Percentiles rank a stretch among this genome's conserved stretches.
Conservation (phyloP, 2,888 invertebrate species). For the Trachelus iudaicus region DNA sequence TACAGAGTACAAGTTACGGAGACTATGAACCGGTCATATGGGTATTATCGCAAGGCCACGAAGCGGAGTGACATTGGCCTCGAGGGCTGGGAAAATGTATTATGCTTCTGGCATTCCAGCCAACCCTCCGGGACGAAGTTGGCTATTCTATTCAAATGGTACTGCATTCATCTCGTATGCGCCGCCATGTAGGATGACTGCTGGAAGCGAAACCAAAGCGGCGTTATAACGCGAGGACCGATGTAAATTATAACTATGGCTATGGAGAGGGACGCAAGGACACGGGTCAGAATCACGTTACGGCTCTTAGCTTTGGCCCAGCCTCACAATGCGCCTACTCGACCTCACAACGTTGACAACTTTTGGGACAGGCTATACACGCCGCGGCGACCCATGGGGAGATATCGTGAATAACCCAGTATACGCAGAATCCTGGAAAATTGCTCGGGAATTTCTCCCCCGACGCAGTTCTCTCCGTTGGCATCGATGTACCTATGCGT, state of each 20-base stretch:
- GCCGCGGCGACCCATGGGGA: background rate
- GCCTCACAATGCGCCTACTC: background rate
- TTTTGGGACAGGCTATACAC: background rate
- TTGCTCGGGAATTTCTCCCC: background rate
- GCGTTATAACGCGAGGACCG: background rate
- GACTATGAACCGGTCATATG: background rate
- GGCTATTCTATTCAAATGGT: conserved; percentile 28
- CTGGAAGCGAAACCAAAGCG: conserved; percentile 16
- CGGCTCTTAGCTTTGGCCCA: background rate
- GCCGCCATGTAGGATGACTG: conserved; percentile 5
- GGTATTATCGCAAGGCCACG: background rate
- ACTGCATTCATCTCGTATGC: conserved; percentile 7
- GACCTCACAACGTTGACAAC: background rate
- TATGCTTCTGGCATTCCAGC: background rate
- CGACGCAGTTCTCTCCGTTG: background rate
- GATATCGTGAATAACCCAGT: background rate
- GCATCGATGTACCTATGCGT: background rate
- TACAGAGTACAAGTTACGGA: background rate
- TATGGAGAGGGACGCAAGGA: background rate
- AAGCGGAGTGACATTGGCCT: background rate
- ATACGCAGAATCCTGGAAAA: background rate
- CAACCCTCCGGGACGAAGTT: conserved; percentile 24
- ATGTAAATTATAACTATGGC: background rate
- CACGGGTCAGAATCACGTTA: background rate
- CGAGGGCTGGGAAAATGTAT: background rate